Percentiles rank a stretch among this genome's conserved stretches.
Evolutionary conservation across 2,113 vertebrate species (phyloP).

Genomic region (Lethenteron reissneri): DNA sequence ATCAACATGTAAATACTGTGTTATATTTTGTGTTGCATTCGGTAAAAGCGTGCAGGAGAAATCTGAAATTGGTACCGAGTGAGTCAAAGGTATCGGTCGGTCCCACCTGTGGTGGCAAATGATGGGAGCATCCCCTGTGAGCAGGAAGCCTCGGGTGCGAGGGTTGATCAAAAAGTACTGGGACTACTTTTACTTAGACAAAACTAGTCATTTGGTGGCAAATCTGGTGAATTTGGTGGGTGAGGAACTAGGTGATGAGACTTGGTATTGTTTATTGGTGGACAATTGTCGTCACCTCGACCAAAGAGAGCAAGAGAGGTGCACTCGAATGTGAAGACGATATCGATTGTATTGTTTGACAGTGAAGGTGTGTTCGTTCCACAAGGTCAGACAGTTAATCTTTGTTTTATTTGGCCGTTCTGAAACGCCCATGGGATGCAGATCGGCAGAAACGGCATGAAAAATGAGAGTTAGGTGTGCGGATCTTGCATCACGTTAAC

Average conservation of each 20-base stretch:
- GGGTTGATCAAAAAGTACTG: too few relatives aligned
- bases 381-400: neutral
- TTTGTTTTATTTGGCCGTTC: neutral
- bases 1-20: too few relatives aligned
- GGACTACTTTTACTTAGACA: too few relatives aligned
- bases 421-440: neutral
- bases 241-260: neutral
- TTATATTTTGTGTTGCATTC: too few relatives aligned
- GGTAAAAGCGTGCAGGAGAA: too few relatives aligned
- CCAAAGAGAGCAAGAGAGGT: slow-evolving; percentile 1
- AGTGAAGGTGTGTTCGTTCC: slow-evolving; percentile 2
- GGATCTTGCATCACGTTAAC: slow-evolving; percentile 2
- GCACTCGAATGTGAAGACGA: slow-evolving; percentile 1
- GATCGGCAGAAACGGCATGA: neutral
- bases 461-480: neutral
- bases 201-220: too few relatives aligned
- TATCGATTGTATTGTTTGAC: neutral
- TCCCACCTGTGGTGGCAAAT: too few relatives aligned
- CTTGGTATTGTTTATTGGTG: neutral
- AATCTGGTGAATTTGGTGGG: too few relatives aligned
- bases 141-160: too few relatives aligned
- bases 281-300: neutral
- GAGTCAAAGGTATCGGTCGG: too few relatives aligned
- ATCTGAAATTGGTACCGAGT: too few relatives aligned
- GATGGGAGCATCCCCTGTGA: too few relatives aligned